Percentiles rank a stretch among this genome's conserved stretches.
Conservation (phyloP, 2,113 vertebrate species). For the Nannobrachium achirus region DNA sequence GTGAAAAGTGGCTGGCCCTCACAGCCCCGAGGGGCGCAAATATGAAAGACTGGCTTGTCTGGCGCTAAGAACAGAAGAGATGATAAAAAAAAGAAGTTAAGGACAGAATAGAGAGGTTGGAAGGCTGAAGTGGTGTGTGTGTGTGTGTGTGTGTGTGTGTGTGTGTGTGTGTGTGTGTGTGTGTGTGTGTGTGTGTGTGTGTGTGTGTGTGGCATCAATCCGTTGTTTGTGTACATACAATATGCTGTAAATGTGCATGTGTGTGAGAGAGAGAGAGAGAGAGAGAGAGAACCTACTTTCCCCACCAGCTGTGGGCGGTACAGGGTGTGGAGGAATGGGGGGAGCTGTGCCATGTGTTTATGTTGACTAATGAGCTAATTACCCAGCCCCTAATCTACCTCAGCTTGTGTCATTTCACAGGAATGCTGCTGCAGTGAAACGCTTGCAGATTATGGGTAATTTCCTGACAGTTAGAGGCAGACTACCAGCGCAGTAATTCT, state of each 20-base stretch:
- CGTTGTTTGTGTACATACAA: too few relatives aligned
- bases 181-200: constrained; percentile 5
- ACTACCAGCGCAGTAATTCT: constrained; percentile 69
- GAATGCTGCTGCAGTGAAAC: constrained; percentile 78
- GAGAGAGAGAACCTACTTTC: constrained; percentile 31
- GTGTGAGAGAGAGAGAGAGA: constrained; percentile 9
- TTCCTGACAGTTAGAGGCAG: constrained; percentile 79
- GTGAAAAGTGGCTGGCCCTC: constrained; percentile 80
- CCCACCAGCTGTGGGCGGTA: constrained; percentile 71
- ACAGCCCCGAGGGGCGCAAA: constrained; percentile 75
- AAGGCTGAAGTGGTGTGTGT: constrained; percentile 51
- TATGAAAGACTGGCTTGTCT: constrained; percentile 87
- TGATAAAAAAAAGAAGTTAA: constrained; percentile 40
- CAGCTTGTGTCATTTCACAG: constrained; percentile 80
- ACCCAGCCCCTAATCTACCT: constrained; percentile 74
- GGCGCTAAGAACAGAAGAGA: constrained; percentile 65
- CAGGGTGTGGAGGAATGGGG: constrained; percentile 54
- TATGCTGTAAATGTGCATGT: constrained; percentile 30
- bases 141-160: constrained; percentile 12
- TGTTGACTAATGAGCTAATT: constrained; percentile 82
- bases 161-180: neutral
- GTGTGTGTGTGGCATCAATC: constrained; percentile 10
- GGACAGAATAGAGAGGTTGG: constrained; percentile 47
- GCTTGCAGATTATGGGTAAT: constrained; percentile 79
- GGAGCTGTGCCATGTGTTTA: constrained; percentile 73